Conservation (phyloP, 1,140 invertebrate genomes). For the Sarcophaga bullata region DNA sequence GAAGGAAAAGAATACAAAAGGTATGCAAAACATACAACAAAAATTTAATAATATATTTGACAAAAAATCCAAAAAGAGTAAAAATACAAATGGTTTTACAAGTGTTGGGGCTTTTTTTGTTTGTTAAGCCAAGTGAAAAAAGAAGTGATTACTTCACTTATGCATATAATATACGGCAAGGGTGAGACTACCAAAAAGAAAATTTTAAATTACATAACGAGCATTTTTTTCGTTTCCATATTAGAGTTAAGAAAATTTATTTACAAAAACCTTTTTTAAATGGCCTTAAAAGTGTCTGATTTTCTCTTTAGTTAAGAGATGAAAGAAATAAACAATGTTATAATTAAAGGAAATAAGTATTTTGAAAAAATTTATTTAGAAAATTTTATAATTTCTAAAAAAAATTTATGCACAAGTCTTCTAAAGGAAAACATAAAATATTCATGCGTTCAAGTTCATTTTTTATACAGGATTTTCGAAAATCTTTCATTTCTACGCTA, state of each 20-base stretch:
- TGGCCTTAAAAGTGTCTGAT: neutral
- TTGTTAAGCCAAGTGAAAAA: neutral
- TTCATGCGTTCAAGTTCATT: slow-evolving; percentile 66
- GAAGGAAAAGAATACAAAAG: slow-evolving; percentile 37
- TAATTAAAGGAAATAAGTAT: slow-evolving; percentile 30
- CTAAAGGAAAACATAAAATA: slow-evolving; percentile 49
- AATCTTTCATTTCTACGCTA: slow-evolving; percentile 36
- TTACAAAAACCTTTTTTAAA: slow-evolving; percentile 16
- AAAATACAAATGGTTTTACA: neutral
- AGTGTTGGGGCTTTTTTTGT: neutral
- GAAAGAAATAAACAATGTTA: neutral
- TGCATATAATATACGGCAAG: slow-evolving; percentile 27
- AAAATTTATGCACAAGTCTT: slow-evolving; percentile 33
- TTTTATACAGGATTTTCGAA: slow-evolving; percentile 60
- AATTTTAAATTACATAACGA: slow-evolving; percentile 34
- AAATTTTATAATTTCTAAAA: slow-evolving; percentile 30
- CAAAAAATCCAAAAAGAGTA: slow-evolving; percentile 24
- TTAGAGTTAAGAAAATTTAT: slow-evolving; percentile 8
- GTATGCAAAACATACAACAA: slow-evolving; percentile 42
- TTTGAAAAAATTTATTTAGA: slow-evolving; percentile 26
- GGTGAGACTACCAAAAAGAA: slow-evolving; percentile 12
- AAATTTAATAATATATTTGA: neutral
- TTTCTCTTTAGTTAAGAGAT: neutral
- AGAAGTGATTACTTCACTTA: slow-evolving; percentile 22
- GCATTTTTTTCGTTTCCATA: slow-evolving; percentile 4